These are phyloP conservation scores for Porites divaricata DNA, from an alignment of 92 coral and sea anemone genomes.

Conservation along the genomic window DNA sequence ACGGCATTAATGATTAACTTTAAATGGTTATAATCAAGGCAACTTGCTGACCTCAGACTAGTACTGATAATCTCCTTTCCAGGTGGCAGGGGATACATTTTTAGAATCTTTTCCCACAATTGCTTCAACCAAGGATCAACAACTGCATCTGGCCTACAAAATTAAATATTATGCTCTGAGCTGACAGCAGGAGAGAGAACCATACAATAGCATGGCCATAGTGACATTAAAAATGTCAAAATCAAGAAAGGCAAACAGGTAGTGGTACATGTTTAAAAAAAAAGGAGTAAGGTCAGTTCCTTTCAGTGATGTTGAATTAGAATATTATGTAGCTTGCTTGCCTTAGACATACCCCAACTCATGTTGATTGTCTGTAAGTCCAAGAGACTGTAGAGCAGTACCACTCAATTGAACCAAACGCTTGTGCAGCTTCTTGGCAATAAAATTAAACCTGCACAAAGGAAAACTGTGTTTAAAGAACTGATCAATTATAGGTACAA, in stretches of 20 bases:
- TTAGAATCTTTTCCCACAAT: constrained; percentile 80
- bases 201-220: too few relatives aligned
- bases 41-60: constrained; percentile 55
- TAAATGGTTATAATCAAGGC: too few relatives aligned
- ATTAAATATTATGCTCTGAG: not conserved
- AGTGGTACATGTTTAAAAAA: not conserved
- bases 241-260: not conserved
- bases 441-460: constrained; percentile 82
- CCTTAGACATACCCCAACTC: constrained; percentile 82
- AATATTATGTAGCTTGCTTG: not conserved
- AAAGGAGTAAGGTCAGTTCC: not conserved
- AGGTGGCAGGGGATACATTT: constrained; percentile 78
- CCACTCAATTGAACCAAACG: constrained; percentile 88
- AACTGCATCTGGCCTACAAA: constrained; percentile 90
- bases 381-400: constrained; percentile 60
- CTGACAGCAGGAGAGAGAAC: too few relatives aligned
- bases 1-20: too few relatives aligned
- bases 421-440: constrained; percentile 92
- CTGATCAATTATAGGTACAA: too few relatives aligned
- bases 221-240: too few relatives aligned
- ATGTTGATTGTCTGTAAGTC: constrained; percentile 98
- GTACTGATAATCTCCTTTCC: constrained; percentile 88
- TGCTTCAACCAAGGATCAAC: constrained; percentile 95
- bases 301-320: not conserved
- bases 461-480: not conserved